Conservation (phyloP, 2,888 invertebrate species). For the Caenorhabditis sp. region DNA sequence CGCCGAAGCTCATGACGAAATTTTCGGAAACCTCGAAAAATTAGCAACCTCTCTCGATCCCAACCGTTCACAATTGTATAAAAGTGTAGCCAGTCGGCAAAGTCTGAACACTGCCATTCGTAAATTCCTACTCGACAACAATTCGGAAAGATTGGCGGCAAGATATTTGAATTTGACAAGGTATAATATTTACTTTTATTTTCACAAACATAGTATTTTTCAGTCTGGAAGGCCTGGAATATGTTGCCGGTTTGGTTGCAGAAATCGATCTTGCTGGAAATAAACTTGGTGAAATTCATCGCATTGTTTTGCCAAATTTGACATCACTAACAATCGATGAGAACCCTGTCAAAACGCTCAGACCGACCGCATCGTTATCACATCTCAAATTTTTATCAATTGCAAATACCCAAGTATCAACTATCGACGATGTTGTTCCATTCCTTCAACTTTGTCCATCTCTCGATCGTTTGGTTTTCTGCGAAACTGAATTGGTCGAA, state of each 20-base stretch:
- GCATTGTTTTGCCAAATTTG: conserved; percentile 47
- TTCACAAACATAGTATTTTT: too few species aligned
- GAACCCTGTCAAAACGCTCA: conserved; percentile 43
- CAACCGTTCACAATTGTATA: conserved; percentile 24
- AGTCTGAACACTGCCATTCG: conserved; percentile 19
- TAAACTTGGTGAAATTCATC: conserved; percentile 29
- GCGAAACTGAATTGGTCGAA: conserved; percentile 43
- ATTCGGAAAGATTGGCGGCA: conserved; percentile 9
- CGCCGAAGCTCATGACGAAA: conserved; percentile 21
- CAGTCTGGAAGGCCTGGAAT: conserved; percentile 44
- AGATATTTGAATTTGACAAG: conserved; percentile 31
- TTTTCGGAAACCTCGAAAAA: conserved; percentile 29
- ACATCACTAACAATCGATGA: conserved; percentile 44
- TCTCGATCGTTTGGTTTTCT: conserved; percentile 37
- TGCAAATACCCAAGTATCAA: conserved; percentile 31
- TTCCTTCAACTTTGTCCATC: conserved; percentile 27
- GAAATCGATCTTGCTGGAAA: conserved; percentile 43
- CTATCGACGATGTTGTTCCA: conserved; percentile 15
- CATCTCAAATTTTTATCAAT: conserved; percentile 45
- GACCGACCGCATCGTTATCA: conserved; percentile 13
- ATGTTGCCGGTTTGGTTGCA: conserved; percentile 45
- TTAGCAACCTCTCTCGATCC: conserved; percentile 24
- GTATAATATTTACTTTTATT: too few species aligned
- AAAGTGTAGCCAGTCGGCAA: conserved; percentile 17
- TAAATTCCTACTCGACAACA: conserved; percentile 4